These are phyloP conservation scores for Listronotus oregonensis DNA, from an alignment of 1,140 invertebrate genomes.

Conservation along the genomic window DNA sequence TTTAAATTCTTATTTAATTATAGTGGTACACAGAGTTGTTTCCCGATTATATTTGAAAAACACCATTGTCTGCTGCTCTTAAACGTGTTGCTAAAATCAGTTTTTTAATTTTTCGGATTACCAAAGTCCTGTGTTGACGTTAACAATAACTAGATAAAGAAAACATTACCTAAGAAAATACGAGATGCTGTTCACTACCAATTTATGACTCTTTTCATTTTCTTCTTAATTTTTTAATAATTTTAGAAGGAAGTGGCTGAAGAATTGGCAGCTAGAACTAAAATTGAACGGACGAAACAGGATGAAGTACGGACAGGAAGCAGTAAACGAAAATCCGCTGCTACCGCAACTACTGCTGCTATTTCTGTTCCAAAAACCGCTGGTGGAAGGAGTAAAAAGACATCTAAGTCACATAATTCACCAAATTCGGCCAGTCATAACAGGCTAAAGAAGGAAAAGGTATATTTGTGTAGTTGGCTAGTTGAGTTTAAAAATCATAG, in stretches of 20 bases:
- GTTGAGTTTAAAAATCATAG: too few relatives aligned
- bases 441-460: constrained; percentile 34
- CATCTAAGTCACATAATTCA: constrained; percentile 17
- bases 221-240: constrained; percentile 15
- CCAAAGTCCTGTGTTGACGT: too few relatives aligned
- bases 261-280: constrained; percentile 69
- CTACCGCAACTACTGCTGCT: constrained; percentile 58
- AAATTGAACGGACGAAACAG: constrained; percentile 70
- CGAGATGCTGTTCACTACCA: too few relatives aligned
- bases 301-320: constrained; percentile 69
- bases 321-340: constrained; percentile 62
- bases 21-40: too few relatives aligned
- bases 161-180: too few relatives aligned
- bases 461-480: constrained; percentile 6
- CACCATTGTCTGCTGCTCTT: too few relatives aligned
- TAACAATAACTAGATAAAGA: too few relatives aligned
- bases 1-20: too few relatives aligned
- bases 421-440: constrained; percentile 10
- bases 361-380: constrained; percentile 49
- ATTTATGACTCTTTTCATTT: background rate
- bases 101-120: too few relatives aligned
- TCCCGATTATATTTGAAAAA: too few relatives aligned
- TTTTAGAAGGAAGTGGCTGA: constrained; percentile 72
- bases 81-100: too few relatives aligned
- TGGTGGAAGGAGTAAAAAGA: constrained; percentile 5